A percentile compares a stretch with the other conserved stretches of the same genome.
Evolutionary conservation across 2,888 invertebrate species (phyloP).

Genomic region (Nomada flava): DNA sequence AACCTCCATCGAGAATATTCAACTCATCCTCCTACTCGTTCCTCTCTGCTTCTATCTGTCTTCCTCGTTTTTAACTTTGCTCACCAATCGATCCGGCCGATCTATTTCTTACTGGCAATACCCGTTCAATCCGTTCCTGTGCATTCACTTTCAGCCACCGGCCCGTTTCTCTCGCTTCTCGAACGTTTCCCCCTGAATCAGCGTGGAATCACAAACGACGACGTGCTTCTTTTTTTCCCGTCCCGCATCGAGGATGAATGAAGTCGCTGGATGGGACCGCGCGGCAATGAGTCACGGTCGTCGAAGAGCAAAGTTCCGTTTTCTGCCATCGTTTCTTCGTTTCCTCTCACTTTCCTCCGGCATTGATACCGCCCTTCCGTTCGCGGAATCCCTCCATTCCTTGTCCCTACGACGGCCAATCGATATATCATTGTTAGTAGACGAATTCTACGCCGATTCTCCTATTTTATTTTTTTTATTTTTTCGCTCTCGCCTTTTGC

Average conservation of each 20-base stretch:
- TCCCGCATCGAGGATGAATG: slow-evolving; percentile 38
- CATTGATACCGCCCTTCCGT: slow-evolving; percentile 50
- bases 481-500: neutral
- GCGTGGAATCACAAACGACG: slow-evolving; percentile 18
- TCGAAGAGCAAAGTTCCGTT: slow-evolving; percentile 43
- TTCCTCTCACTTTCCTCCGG: slow-evolving; percentile 51
- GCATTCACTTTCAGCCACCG: no score
- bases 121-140: no score
- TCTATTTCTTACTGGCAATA: no score
- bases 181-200: neutral
- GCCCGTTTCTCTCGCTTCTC: neutral
- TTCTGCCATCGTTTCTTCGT: slow-evolving; percentile 57
- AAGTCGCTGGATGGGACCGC: slow-evolving; percentile 70
- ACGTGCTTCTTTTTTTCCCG: neutral
- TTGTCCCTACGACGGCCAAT: slow-evolving; percentile 40
- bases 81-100: neutral
- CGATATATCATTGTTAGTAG: slow-evolving; percentile 12
- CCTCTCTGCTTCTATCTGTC: neutral
- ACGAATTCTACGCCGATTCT: neutral
- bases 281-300: slow-evolving; percentile 49
- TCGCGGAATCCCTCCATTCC: slow-evolving; percentile 47
- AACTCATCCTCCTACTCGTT: slow-evolving; percentile 19
- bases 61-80: neutral
- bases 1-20: slow-evolving; percentile 43
- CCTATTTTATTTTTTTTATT: no score